Percentiles rank a stretch among this genome's conserved stretches.
These are phyloP conservation scores for Dromius quadrimaculatus DNA, from an alignment of 2,888 invertebrate genomes.

Conservation along the genomic window DNA sequence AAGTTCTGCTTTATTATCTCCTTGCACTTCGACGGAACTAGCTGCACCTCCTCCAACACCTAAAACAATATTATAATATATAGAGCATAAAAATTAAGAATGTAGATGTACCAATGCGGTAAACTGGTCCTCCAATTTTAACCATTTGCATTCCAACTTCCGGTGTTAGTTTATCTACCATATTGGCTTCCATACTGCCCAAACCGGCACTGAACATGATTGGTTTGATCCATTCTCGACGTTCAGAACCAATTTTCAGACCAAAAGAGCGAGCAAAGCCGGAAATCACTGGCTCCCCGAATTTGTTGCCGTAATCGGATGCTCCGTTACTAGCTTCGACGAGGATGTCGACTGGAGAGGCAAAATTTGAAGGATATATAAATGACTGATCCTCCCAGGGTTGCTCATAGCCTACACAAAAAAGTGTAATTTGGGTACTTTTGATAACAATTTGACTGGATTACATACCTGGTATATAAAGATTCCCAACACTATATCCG, in stretches of 20 bases:
- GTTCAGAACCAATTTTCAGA: conserved; percentile 64
- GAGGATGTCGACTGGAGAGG: conserved; percentile 87
- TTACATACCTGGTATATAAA: conserved; percentile 85
- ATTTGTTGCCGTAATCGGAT: conserved; percentile 99
- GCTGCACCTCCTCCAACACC: conserved; percentile 99
- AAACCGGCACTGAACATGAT: conserved; percentile 99
- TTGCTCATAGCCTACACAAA: conserved; percentile 77
- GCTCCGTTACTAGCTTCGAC: conserved; percentile 98
- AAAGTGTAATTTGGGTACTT: not conserved
- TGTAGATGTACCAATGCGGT: no score
- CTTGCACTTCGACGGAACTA: conserved; percentile 95
- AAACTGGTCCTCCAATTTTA: conserved; percentile 97
- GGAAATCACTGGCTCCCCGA: conserved; percentile 93
- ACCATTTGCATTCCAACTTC: conserved; percentile 89
- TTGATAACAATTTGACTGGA: not conserved
- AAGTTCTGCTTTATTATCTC: conserved; percentile 84
- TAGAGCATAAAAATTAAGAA: no score
- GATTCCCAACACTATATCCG: conserved; percentile 95
- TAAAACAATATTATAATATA: no score
- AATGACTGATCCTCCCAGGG: conserved; percentile 87
- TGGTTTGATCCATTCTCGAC: conserved; percentile 96
- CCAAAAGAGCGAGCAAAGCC: conserved; percentile 96
- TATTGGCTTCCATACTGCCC: conserved; percentile 87
- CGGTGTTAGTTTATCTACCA: conserved; percentile 83
- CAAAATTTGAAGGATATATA: conserved; percentile 90